Conservation (phyloP, 2,797 vertebrate genomes). For the Sebastes flavidus region DNA sequence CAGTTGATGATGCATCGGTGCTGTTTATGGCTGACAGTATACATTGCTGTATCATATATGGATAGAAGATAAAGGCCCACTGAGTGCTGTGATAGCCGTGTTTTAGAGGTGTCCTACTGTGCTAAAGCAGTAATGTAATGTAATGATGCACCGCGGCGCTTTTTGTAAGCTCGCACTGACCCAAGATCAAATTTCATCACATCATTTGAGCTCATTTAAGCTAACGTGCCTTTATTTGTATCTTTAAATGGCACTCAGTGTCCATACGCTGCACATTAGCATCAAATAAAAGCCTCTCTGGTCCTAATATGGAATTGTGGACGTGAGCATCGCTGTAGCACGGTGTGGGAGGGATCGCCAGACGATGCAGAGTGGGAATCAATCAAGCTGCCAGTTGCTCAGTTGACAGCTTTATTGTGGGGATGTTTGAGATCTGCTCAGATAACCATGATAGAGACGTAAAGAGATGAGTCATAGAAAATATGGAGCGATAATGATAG, state of each 20-base stretch:
- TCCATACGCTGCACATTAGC: not conserved
- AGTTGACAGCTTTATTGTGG: slow-evolving; percentile 57
- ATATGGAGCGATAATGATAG: slow-evolving; percentile 18
- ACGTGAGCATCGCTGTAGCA: not conserved
- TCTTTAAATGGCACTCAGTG: slow-evolving; percentile 6
- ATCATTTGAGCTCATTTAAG: slow-evolving; percentile 11
- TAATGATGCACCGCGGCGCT: not conserved
- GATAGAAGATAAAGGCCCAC: slow-evolving; percentile 32
- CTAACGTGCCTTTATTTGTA: not conserved
- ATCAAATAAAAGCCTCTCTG: slow-evolving; percentile 10
- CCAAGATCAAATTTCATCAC: slow-evolving; percentile 21
- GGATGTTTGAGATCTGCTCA: slow-evolving; percentile 36
- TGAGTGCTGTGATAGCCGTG: slow-evolving; percentile 15
- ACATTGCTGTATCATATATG: slow-evolving; percentile 23
- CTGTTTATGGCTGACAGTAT: slow-evolving; percentile 55
- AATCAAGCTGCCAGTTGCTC: slow-evolving; percentile 50
- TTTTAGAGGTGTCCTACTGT: slow-evolving; percentile 18
- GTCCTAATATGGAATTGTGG: slow-evolving; percentile 7
- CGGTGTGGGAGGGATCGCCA: slow-evolving; percentile 18
- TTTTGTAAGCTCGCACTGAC: slow-evolving; percentile 7
- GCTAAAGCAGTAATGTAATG: not conserved
- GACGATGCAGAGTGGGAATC: slow-evolving; percentile 38
- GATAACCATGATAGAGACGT: slow-evolving; percentile 37
- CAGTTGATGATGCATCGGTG: slow-evolving; percentile 48
- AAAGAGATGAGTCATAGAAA: slow-evolving; percentile 28